Evolutionary conservation across 2,888 invertebrate species (phyloP), one percentile per base, ranked within the genome.

Genomic region (Auanema sp.): DNA sequence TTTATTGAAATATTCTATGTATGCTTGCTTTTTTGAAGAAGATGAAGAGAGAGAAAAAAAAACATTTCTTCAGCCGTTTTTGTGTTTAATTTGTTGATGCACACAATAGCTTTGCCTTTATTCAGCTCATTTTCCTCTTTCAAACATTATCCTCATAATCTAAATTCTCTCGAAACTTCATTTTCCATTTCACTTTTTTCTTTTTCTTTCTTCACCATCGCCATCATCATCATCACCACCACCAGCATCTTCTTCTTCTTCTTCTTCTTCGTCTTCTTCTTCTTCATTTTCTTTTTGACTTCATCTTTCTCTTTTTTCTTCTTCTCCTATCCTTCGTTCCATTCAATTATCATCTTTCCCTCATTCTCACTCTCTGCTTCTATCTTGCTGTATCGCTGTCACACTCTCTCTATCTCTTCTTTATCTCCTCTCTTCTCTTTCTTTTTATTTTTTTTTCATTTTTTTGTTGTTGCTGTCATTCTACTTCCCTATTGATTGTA

Each of bases 391-490:
- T 3, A 33, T 33, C 33, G 8, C 3, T 33, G 6, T 52, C 53
- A 6, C 23, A n/a, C n/a, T n/a, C n/a, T 24, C 23, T 5, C 11
- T n/a, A n/a, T 24, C 18, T 21, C 24, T 52, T 10, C 53, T 52
- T 23, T 23, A n/a, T 24, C 25, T 52, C n/a, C 11, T 24, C 24
- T 52, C 11, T 8, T n/a, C 16, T 23, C 25, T 24, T 52, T 24
- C n/a, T 4, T 24, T 23, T 11, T 8, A 5, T n/a, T 52, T 24
- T 52, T 52, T 24, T 23, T 3, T 23, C 8, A 5, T 53, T 12
- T 40, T 24, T 43, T 52, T n/a, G 16, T 53, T 53, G 8, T 43
- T n/a, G 12, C 23, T 16, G n/a, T 25, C n/a, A 23, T 40, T 59
- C 50, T 24, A 33, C 47, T 14, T 43, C 44, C 16, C 43, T 50